Conservation (phyloP, 2,888 invertebrate species). For the Ptychoptera albimana region DNA sequence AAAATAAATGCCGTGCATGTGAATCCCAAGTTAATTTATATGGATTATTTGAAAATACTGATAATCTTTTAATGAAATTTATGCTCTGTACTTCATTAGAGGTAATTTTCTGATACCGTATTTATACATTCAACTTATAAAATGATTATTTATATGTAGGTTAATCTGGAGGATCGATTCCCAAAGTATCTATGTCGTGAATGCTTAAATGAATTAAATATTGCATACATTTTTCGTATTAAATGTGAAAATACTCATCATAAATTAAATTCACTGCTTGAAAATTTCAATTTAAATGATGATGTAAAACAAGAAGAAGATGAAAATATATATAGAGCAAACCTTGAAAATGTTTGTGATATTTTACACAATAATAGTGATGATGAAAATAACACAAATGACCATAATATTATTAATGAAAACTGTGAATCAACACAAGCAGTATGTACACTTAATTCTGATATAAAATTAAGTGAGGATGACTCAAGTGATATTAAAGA, state of each 20-base stretch:
- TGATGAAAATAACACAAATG: too few relatives aligned
- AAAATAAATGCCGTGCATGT: conserved; percentile 8
- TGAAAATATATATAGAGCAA: too few relatives aligned
- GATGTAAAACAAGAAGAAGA: not conserved
- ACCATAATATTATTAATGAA: too few relatives aligned
- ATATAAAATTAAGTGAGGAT: too few relatives aligned
- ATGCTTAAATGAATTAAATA: conserved; percentile 11
- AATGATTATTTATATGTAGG: conserved; percentile 7
- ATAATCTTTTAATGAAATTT: conserved; percentile 7
- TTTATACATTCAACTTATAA: not conserved
- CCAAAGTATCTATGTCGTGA: conserved; percentile 12
- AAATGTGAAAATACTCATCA: conserved; percentile 12
- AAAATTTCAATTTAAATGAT: not conserved
- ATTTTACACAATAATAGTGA: too few relatives aligned
- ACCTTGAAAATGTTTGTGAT: too few relatives aligned
- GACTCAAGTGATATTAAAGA: not conserved
- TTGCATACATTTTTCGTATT: conserved; percentile 12
- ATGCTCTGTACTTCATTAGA: conserved; percentile 7
- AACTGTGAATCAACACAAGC: too few relatives aligned
- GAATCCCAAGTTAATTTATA: conserved; percentile 5
- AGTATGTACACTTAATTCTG: too few relatives aligned
- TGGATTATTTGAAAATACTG: conserved; percentile 5
- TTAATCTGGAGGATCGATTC: conserved; percentile 10
- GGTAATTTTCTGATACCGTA: conserved; percentile 4
- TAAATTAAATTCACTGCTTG: conserved; percentile 6